phyloP scores from a whole-genome alignment of 2,797 vertebrate genomes.

The Enoplosus armatus region DNA sequence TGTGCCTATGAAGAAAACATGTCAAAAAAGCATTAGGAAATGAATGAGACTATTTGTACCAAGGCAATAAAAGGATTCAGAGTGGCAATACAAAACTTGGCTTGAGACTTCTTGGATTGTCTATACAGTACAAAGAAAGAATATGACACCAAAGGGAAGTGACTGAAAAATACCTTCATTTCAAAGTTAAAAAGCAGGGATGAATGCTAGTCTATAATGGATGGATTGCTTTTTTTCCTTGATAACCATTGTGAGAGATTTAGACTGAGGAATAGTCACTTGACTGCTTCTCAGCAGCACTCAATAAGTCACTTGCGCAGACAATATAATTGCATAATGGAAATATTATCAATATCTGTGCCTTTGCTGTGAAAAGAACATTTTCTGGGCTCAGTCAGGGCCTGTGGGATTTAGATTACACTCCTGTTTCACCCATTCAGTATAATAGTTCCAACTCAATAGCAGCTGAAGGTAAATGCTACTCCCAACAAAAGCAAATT shows the following conservation, averaged over 20 bases:
- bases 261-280: constrained; percentile 57
- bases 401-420: constrained; percentile 71
- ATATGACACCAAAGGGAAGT: constrained; percentile 50
- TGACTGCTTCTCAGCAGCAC: constrained; percentile 63
- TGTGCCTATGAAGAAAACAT: constrained; percentile 37
- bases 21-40: constrained; percentile 41
- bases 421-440: constrained; percentile 65
- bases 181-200: constrained; percentile 54
- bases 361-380: constrained; percentile 66
- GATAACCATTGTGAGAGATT: constrained; percentile 63
- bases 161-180: constrained; percentile 54
- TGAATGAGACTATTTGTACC: constrained; percentile 37
- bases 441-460: constrained; percentile 69
- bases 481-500: constrained; percentile 70
- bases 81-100: constrained; percentile 40
- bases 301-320: constrained; percentile 68
- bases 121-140: constrained; percentile 57
- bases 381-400: constrained; percentile 60
- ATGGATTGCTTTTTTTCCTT: constrained; percentile 53
- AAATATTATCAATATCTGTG: constrained; percentile 73
- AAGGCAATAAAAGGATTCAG: constrained; percentile 51
- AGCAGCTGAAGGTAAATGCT: constrained; percentile 66
- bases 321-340: constrained; percentile 72
- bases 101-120: constrained; percentile 31
- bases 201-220: constrained; percentile 52